Evolutionary conservation across 1,140 invertebrate species (phyloP), one percentile per base, ranked within the genome.

Genomic region (Holcopasites calliopsidis): DNA sequence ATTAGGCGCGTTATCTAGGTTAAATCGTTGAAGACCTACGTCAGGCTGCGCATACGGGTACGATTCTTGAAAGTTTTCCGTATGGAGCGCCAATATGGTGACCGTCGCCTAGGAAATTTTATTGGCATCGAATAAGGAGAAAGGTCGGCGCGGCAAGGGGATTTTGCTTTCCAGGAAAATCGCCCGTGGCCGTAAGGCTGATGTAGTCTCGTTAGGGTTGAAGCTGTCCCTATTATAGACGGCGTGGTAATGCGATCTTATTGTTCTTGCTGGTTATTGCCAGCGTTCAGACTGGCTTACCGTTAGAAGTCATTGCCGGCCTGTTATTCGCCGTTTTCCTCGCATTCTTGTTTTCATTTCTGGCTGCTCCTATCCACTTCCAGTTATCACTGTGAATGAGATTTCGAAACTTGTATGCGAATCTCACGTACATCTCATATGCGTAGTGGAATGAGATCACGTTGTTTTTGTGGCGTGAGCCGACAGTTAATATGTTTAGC

Each of bases 401-500:
- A 77, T 82, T 85, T 82, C 75, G 71, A 86, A 75, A 64, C 76
- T 78, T 73, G 77, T 65, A 81, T 74, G 60, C 49, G 77, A 69
- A 70, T 54, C 61, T 50, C 77, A 75, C 85, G 83, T 87, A 87
- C 87, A 85, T 87, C 82, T 87, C 85, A 88, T 87, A 86, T 87
- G 80, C 85, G 87, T 80, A 62, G 85, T 80, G 85, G 87, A 91
- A 90, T 91, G 90, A 91, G 90, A 92, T 91, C 90, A 90, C 85
- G 89, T 91, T 91, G 89, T 91, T 91, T 92, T 92, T 90, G 89
- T 88, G 89, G 90, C 87, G 85, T 87, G 89, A 91, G 89, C 89
- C 88, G 89, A 90, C 88, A 85, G 90, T 91, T 92, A 91, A 92
- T 91, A 91, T 90, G 90, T 91, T 91, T 90, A 92, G 90, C 91